Conservation (phyloP, 2,888 invertebrate genomes). For the Morinoia aosen region DNA sequence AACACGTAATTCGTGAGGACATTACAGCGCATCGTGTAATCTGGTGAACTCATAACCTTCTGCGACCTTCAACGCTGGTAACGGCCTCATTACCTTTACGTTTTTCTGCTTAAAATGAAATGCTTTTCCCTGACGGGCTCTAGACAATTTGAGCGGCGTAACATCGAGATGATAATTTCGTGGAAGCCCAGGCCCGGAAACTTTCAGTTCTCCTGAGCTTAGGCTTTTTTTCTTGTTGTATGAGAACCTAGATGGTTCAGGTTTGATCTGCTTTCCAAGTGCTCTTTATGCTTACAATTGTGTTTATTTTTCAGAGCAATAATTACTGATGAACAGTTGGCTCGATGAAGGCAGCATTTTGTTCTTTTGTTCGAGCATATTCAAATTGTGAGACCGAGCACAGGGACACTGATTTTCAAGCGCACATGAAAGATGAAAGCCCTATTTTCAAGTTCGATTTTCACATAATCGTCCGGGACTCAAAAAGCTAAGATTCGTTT, state of each 20-base stretch:
- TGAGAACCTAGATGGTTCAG: neutral
- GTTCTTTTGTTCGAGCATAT: too few relatives aligned
- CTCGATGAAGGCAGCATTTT: too few relatives aligned
- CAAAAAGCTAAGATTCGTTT: too few relatives aligned
- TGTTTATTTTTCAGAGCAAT: neutral
- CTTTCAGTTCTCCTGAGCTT: neutral
- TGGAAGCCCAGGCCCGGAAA: neutral
- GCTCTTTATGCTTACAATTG: neutral
- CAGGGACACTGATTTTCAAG: too few relatives aligned
- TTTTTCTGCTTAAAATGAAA: too few relatives aligned
- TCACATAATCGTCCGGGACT: too few relatives aligned
- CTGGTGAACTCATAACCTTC: conserved; percentile 26
- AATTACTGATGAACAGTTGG: too few relatives aligned
- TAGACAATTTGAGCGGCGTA: neutral
- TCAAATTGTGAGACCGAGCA: too few relatives aligned
- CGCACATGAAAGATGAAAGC: too few relatives aligned
- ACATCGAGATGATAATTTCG: neutral
- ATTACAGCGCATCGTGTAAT: conserved; percentile 5
- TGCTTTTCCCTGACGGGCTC: neutral
- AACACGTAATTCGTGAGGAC: neutral
- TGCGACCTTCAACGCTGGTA: conserved; percentile 2
- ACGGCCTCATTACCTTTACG: neutral
- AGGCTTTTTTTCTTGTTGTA: neutral
- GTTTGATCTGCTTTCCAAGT: neutral
- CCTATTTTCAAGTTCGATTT: too few relatives aligned